phyloP scores from a whole-genome alignment of 2,113 vertebrate species.

The Pitta sordida region DNA sequence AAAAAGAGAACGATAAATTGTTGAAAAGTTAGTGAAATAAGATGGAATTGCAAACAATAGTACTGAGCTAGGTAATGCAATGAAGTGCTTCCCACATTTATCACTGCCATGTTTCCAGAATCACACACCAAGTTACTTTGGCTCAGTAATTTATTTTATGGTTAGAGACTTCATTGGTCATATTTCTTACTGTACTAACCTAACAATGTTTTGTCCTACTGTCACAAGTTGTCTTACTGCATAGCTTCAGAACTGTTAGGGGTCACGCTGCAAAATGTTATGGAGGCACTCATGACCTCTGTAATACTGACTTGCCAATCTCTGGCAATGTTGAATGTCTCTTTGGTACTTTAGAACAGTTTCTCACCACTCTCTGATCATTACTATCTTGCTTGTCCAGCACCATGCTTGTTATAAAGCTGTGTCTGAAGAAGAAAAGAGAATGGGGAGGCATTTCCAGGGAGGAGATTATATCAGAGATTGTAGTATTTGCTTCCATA shows the following conservation, averaged over 20 bases:
- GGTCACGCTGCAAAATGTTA: not conserved
- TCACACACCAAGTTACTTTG: not conserved
- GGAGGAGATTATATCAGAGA: not conserved
- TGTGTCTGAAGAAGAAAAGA: not conserved
- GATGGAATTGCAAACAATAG: not conserved
- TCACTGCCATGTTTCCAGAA: not conserved
- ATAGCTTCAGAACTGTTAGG: not conserved
- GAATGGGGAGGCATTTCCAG: not conserved
- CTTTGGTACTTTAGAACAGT: not conserved
- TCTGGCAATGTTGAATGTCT: not conserved
- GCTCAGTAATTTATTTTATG: not conserved
- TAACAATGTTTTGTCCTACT: not conserved
- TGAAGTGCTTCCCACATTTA: not conserved
- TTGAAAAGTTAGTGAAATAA: not conserved
- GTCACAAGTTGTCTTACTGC: not conserved
- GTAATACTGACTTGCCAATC: not conserved
- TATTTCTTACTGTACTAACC: not conserved
- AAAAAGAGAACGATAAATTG: not conserved
- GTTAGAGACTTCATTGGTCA: not conserved
- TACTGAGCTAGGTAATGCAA: not conserved
- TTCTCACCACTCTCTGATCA: not conserved
- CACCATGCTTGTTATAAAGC: not conserved
- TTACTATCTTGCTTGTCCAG: not conserved
- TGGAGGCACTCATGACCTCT: not conserved
- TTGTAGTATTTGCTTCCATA: fast-evolving